These are phyloP conservation scores for Glyptemys insculpta DNA, from an alignment of 2,797 vertebrate species.

Conservation along the genomic window DNA sequence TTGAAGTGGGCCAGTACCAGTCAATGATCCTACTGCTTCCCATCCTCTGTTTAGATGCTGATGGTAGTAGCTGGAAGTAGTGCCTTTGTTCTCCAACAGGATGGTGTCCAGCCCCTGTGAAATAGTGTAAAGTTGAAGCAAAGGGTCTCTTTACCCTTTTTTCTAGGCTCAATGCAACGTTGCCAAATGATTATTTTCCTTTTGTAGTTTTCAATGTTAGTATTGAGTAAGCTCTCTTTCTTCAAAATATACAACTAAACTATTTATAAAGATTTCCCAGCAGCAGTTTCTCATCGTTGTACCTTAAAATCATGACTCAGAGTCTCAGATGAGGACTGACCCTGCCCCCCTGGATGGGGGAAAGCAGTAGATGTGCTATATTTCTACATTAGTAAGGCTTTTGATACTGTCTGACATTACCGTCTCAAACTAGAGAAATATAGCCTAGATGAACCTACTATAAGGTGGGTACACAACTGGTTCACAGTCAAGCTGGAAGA, in stretches of 20 bases:
- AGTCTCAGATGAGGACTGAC: conserved; percentile 21
- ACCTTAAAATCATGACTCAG: conserved; percentile 46
- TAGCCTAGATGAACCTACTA: too few relatives aligned
- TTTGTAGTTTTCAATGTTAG: not conserved
- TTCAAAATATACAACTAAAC: conserved; percentile 30
- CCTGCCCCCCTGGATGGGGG: too few relatives aligned
- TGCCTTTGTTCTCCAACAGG: not conserved
- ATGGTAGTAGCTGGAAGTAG: not conserved
- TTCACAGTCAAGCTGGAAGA: too few relatives aligned
- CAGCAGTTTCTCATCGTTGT: conserved; percentile 26
- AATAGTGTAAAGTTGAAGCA: not conserved
- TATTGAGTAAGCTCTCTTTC: conserved; percentile 31
- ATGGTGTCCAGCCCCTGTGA: not conserved
- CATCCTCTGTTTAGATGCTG: not conserved
- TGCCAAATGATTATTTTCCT: conserved; percentile 11
- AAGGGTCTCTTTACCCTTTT: not conserved
- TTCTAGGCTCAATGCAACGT: not conserved
- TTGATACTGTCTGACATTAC: too few relatives aligned
- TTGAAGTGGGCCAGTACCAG: not conserved
- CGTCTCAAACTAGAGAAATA: too few relatives aligned
- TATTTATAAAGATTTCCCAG: not conserved
- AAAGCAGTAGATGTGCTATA: too few relatives aligned
- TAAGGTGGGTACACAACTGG: too few relatives aligned
- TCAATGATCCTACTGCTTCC: not conserved
- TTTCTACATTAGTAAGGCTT: too few relatives aligned